Evolutionary conservation across 2,113 vertebrate genomes (phyloP).

Genomic region (Dascyllus trimaculatus): DNA sequence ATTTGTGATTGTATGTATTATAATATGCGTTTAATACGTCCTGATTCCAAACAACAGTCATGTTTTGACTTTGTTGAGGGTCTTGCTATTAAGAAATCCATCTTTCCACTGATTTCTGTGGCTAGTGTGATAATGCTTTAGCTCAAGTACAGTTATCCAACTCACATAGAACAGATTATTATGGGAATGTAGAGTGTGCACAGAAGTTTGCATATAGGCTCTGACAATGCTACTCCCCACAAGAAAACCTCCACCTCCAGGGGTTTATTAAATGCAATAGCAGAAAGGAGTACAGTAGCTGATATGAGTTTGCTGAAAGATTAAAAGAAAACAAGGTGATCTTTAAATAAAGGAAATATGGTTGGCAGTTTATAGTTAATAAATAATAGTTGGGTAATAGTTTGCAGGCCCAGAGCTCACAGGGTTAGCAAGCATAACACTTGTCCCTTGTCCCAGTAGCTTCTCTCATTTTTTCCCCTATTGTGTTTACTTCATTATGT

Average conservation of each 20-base stretch:
- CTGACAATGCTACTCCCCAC: slow-evolving; percentile 1
- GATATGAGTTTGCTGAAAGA: background rate
- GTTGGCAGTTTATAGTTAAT: background rate
- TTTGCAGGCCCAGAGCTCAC: background rate
- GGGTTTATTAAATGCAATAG: background rate
- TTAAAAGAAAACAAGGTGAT: background rate
- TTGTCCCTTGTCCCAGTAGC: background rate
- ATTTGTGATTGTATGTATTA: no score
- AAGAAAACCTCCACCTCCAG: background rate
- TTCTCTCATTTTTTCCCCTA: background rate
- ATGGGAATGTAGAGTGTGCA: no score
- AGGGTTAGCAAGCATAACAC: background rate
- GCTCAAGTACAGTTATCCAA: no score
- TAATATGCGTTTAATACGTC: no score
- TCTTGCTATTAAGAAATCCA: no score
- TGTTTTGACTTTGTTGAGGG: no score
- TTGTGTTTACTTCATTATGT: background rate
- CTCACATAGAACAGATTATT: no score
- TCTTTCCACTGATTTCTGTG: no score
- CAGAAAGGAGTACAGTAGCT: background rate
- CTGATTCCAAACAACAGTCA: no score
- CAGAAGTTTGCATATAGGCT: background rate
- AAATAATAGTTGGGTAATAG: no score
- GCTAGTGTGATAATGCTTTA: no score
- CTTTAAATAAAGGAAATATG: slow-evolving; percentile 14